Conservation (phyloP, 2,797 vertebrate genomes). For the Borostomias antarcticus region DNA sequence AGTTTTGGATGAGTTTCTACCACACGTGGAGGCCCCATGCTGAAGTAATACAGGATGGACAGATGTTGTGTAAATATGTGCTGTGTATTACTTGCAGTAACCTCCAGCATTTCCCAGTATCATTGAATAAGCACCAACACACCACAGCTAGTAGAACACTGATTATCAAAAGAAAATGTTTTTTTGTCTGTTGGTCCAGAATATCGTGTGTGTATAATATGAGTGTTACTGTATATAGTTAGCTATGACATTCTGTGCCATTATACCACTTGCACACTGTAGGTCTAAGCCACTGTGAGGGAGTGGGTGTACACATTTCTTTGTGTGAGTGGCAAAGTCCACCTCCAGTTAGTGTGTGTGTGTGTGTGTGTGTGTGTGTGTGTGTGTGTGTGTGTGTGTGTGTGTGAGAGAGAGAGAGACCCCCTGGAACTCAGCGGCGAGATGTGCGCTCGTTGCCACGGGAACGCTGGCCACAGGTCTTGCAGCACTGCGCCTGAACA, state of each 20-base stretch:
- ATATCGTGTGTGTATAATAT: background rate
- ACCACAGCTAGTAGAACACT: too few species aligned
- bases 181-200: too few species aligned
- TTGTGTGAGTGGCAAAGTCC: background rate
- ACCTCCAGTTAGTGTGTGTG: too few species aligned
- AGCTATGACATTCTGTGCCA: too few species aligned
- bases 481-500: constrained; percentile 85
- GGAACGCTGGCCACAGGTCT: constrained; percentile 72
- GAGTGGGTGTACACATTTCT: background rate
- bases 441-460: constrained; percentile 62
- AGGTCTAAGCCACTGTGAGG: too few species aligned
- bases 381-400: background rate
- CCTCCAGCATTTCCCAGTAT: too few species aligned
- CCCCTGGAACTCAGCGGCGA: constrained; percentile 57
- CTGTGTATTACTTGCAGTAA: too few species aligned
- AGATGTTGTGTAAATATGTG: too few species aligned
- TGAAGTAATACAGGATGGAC: too few species aligned
- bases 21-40: background rate
- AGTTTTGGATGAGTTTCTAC: background rate
- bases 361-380: background rate
- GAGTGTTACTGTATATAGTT: background rate
- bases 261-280: too few species aligned
- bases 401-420: background rate
- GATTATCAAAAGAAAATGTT: too few species aligned
- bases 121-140: too few species aligned